Base-by-base conservation (phyloP, 2,888 invertebrate species). In the Drosophila rubida region DNA sequence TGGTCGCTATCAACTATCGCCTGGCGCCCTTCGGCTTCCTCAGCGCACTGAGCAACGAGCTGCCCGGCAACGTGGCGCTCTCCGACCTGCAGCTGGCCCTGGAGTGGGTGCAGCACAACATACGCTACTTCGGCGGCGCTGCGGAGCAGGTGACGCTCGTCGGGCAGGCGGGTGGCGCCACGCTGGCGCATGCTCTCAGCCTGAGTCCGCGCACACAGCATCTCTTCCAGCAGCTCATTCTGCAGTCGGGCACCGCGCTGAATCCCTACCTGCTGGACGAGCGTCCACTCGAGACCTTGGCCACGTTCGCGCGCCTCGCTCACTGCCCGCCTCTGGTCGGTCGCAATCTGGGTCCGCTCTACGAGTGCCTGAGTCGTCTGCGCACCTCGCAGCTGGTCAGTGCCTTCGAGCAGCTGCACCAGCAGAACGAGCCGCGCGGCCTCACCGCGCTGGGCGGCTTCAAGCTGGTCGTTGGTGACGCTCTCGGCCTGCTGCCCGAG, bases 41-140 rank as follows among this genome's bases (percentile, higher is more conserved):
- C 13, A 92, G 93, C 6, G 92, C 93, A 0, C 91, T 93, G 61
- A 93, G 92, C 41, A 91, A 92, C 9, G 92, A 90, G 9, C 90
- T 93, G 39, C 93, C 93, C 4, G 94, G 94, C 32, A 94, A 94
- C 79, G 93, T 93, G 59, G 94, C 93, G 0, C 76, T 94, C n/a
- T 88, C 93, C 27, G 94, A 94, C 77, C 90, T 93, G 55, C 87
- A 93, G 4, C 68, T 92, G 75, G 93, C 93, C 0, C 78, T 94
- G 37, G 85, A 92, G 59, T 94, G 94, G 94, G 91, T 93, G 13
- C 91, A 92, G 13, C 89, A 91, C 13, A 88, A 94, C 78, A 92
- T 94, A 13, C 78, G 68, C 2, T 67, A 86, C 37, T 94, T 94
- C 69, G 93, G 93, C 25, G 94, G 94, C 1, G 91, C 93, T 76